These are phyloP conservation scores for Bergia puertoricense DNA, from an alignment of 92 coral and sea anemone genomes.

Conservation along the genomic window DNA sequence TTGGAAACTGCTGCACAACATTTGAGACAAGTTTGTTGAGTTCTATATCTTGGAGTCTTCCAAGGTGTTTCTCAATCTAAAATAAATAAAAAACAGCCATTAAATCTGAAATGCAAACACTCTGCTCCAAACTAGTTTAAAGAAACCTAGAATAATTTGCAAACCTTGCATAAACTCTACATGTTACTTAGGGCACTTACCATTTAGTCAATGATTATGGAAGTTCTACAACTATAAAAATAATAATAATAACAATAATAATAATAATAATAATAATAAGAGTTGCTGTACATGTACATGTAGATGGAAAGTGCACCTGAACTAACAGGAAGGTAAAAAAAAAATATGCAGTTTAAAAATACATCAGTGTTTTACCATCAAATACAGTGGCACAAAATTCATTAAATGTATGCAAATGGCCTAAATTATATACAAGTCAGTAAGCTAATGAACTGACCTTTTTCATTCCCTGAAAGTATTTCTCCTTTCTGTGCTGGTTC, in stretches of 20 bases:
- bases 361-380: no score
- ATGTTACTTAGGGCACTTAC: background rate
- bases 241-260: no score
- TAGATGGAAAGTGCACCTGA: no score
- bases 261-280: no score
- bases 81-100: background rate
- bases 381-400: no score
- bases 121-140: background rate
- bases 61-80: constrained; percentile 57
- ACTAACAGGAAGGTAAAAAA: no score
- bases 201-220: background rate
- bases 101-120: background rate
- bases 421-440: background rate
- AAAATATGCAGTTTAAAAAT: no score
- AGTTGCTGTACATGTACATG: background rate
- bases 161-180: no score
- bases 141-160: no score
- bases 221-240: no score
- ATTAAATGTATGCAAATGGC: no score
- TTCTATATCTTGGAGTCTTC: constrained; percentile 63
- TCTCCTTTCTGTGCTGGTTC: constrained; percentile 86
- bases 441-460: constrained; percentile 48
- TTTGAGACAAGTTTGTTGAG: constrained; percentile 35
- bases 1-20: constrained; percentile 56
- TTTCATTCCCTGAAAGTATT: constrained; percentile 79